These are phyloP conservation scores for Macrobrachium nipponense DNA, from an alignment of 1,140 invertebrate genomes.

Conservation along the genomic window DNA sequence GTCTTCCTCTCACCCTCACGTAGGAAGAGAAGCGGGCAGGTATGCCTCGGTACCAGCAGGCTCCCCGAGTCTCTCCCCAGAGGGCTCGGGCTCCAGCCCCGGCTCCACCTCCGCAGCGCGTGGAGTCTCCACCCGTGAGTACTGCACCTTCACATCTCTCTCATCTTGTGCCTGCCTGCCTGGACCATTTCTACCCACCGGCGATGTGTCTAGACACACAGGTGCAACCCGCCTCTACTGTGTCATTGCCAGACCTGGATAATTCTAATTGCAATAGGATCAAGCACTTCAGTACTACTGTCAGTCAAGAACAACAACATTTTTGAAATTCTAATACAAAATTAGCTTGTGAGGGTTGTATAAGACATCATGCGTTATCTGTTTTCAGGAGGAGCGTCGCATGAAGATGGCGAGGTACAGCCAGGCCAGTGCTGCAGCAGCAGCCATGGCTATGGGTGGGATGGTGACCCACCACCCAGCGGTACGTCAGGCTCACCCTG, in stretches of 20 bases:
- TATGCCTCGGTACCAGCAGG: conserved; percentile 58
- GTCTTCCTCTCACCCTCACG: conserved; percentile 61
- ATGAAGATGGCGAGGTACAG: conserved; percentile 58
- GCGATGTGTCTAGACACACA: conserved; percentile 61
- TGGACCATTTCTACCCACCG: conserved; percentile 61
- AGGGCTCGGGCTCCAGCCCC: conserved; percentile 59
- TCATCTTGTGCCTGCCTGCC: conserved; percentile 62
- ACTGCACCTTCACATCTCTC: conserved; percentile 61
- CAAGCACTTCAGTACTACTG: conserved; percentile 47
- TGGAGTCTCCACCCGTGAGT: conserved; percentile 62
- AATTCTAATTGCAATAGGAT: conserved; percentile 59
- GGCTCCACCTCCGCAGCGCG: conserved; percentile 59
- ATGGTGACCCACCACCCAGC: conserved; percentile 43
- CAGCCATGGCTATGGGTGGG: conserved; percentile 44
- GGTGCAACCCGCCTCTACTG: conserved; percentile 61
- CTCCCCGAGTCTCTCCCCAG: conserved; percentile 57
- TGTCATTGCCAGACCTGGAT: conserved; percentile 61
- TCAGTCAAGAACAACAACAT: conserved; percentile 53
- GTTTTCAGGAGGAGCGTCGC: conserved; percentile 56
- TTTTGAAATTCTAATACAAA: conserved; percentile 52
- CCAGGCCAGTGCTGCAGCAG: conserved; percentile 42
- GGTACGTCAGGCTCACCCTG: conserved; percentile 43
- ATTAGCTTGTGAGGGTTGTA: conserved; percentile 31
- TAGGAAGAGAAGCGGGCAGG: conserved; percentile 62
- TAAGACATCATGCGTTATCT: conserved; percentile 43